Evolutionary conservation across 2,113 vertebrate species (phyloP).

Genomic region (Rynchops niger): DNA sequence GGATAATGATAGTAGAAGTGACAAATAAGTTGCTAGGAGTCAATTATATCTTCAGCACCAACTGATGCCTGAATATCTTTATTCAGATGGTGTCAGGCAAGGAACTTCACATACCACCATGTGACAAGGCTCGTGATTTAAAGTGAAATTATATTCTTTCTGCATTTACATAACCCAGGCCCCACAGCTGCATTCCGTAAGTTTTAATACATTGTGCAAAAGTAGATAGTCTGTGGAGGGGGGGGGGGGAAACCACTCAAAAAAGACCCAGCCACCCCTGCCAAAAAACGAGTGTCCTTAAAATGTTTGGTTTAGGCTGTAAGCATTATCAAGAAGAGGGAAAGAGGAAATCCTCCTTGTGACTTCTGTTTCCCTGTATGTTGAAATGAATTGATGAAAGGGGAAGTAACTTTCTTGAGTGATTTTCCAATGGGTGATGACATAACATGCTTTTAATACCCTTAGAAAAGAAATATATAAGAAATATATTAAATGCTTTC

Average conservation of each 20-base stretch:
- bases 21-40: slow-evolving; percentile 10
- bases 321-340: neutral
- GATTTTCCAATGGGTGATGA: neutral
- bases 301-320: neutral
- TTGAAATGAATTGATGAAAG: neutral
- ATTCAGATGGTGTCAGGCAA: neutral
- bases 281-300: neutral
- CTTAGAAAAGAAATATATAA: neutral
- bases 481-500: neutral
- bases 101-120: neutral
- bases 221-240: neutral
- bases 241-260: no score
- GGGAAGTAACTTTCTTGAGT: neutral
- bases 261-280: neutral
- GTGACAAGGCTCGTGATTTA: neutral
- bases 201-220: neutral
- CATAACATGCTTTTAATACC: neutral
- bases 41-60: neutral
- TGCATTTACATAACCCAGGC: neutral
- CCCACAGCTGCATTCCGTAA: neutral
- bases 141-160: neutral
- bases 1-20: neutral
- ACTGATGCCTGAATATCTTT: neutral
- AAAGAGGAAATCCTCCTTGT: neutral
- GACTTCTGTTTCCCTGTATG: neutral